A percentile compares a stretch with the other conserved stretches of the same genome.
Evolutionary conservation across 2,797 vertebrate species (phyloP).

Genomic region (Sebastes ruberrimus): DNA sequence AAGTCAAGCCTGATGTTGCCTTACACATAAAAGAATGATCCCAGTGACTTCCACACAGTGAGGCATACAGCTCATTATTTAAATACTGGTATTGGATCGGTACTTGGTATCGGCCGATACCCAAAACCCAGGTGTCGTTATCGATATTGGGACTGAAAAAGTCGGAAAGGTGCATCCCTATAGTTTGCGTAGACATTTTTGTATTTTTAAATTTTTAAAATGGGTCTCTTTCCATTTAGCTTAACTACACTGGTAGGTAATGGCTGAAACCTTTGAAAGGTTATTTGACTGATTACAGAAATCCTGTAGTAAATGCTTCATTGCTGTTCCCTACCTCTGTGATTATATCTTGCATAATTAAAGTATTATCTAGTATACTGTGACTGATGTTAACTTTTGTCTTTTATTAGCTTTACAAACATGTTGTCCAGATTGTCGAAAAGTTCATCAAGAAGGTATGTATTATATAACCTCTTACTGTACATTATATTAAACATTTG

Average conservation of each 20-base stretch:
- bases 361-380: neutral
- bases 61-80: no score
- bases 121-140: no score
- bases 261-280: neutral
- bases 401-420: conserved; percentile 93
- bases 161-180: no score
- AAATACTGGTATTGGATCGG: no score
- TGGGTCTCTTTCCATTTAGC: neutral
- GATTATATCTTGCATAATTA: neutral
- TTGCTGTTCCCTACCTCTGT: neutral
- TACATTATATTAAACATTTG: neutral
- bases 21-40: no score
- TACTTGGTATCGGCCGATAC: no score
- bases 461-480: neutral
- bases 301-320: neutral
- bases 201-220: no score
- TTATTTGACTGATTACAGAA: neutral
- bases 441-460: conserved; percentile 99
- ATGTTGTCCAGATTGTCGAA: conserved; percentile 98
- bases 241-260: neutral
- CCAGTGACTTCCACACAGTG: no score
- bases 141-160: no score
- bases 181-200: neutral
- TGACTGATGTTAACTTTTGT: conserved; percentile 10
- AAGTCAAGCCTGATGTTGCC: no score